These are phyloP conservation scores for Numenius phaeopus DNA, from an alignment of 2,797 vertebrate genomes.

Conservation along the genomic window DNA sequence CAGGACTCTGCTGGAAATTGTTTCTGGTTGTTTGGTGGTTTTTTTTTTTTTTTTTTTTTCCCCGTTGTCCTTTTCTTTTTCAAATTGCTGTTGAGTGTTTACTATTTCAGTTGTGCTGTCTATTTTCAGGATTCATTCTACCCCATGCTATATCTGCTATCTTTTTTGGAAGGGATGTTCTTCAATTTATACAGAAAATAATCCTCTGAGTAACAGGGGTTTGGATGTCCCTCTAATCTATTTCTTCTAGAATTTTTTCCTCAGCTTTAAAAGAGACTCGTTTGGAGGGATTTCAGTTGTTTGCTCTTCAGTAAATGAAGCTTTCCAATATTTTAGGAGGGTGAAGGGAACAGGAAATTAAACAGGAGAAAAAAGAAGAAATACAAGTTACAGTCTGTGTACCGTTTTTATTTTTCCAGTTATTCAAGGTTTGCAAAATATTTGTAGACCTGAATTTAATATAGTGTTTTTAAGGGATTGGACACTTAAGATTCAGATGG, in stretches of 20 bases:
- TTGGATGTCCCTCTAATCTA: background rate
- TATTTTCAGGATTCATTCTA: background rate
- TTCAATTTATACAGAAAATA: background rate
- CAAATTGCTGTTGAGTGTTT: background rate
- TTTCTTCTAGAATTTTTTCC: background rate
- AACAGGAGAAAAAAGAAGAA: background rate
- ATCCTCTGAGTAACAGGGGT: background rate
- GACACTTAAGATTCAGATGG: background rate
- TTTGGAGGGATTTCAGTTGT: background rate
- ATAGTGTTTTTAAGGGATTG: background rate
- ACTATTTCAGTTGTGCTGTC: background rate
- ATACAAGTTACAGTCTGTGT: background rate
- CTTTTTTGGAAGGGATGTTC: background rate
- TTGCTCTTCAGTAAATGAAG: background rate
- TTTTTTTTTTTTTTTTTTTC: background rate
- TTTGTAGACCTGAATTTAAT: background rate
- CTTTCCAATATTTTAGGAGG: background rate
- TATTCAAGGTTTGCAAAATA: background rate
- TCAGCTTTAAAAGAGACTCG: background rate
- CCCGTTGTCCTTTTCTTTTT: background rate
- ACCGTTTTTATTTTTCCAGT: background rate
- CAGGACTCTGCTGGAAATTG: background rate
- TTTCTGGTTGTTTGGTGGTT: background rate
- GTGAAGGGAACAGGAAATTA: background rate
- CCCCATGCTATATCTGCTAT: rapidly evolving